Conservation (phyloP, 2,797 vertebrate genomes). For the Anguilla pacifica region DNA sequence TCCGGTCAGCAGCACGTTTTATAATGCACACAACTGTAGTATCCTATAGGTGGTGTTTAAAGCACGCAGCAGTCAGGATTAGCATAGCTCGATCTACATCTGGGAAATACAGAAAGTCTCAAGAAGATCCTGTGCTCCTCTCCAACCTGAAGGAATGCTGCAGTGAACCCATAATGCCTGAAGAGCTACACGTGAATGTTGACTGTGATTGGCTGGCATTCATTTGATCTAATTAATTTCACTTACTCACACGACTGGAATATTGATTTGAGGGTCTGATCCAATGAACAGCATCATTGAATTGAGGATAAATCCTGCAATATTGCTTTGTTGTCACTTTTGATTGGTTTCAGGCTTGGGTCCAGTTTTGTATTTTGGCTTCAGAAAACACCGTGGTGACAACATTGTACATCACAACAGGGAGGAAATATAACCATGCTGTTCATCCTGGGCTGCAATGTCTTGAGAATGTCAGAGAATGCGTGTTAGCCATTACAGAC, state of each 20-base stretch:
- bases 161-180: not conserved
- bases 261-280: constrained; percentile 49
- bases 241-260: constrained; percentile 48
- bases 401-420: not conserved
- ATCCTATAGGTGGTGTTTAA: too few species aligned
- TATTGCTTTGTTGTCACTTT: not conserved
- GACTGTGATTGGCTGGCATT: constrained; percentile 30
- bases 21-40: too few species aligned
- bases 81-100: too few species aligned
- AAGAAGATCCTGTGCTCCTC: too few species aligned
- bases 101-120: too few species aligned
- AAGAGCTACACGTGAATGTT: not conserved
- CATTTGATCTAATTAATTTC: constrained; percentile 53
- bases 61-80: too few species aligned
- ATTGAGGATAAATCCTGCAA: not conserved
- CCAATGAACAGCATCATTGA: constrained; percentile 44
- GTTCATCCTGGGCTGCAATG: not conserved
- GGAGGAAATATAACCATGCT: not conserved
- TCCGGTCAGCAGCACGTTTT: too few species aligned
- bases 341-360: not conserved
- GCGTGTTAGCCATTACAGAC: not conserved
- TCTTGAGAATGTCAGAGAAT: not conserved
- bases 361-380: not conserved
- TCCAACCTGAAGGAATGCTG: too few species aligned
- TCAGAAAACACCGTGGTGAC: not conserved